Evolutionary conservation across 92 coral and sea anemone species (phyloP), one percentile per base, ranked within the genome.

Genomic region (Scolanthus callimorphus): DNA sequence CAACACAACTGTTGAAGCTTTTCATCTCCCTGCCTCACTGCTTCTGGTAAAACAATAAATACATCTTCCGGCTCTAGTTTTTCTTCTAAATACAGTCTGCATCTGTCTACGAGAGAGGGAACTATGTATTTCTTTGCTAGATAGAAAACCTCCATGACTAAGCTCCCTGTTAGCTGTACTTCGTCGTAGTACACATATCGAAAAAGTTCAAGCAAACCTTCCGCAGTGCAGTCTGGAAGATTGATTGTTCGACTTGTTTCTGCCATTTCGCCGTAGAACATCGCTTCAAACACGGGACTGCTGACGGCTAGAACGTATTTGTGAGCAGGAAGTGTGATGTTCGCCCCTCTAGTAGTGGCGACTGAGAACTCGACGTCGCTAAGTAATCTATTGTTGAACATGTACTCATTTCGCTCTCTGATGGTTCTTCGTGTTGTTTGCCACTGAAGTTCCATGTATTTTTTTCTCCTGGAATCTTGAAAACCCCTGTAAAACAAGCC

Each of bases 251-350:
- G 31, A 38, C 27, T 22, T 27, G 20, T 57, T 31, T 69, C 76
- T 19, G 76, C 65, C 29, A 69, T 29, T 6, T 56, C 1, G 13
- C 76, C 76, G 27, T 44, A 34, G 29, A 69, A 69, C 76, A 56
- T 56, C 39, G 76, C 56, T 21, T 44, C 54, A 39, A 69, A 69
- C 41, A 69, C 66, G 23, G 76, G 67, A 57, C 76, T 69, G 23
- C 76, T 56, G 39, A 45, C 24, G 19, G 76, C 56, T 56, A 69
- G 30, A 11, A 69, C 29, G 65, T 43, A 57, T 21, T 58, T 69
- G 57, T 57, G 66, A 12, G 63, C 76, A 19, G 76, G 43, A 21
- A 69, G 19, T 15, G 17, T 47, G 49, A 56, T 31, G 24, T 28
- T 29, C 53, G 41, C 49, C 30, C 66, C 66, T 39, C 47, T 47